phyloP scores from a whole-genome alignment of 2,888 invertebrate genomes.

The Ptychoptera albimana region DNA sequence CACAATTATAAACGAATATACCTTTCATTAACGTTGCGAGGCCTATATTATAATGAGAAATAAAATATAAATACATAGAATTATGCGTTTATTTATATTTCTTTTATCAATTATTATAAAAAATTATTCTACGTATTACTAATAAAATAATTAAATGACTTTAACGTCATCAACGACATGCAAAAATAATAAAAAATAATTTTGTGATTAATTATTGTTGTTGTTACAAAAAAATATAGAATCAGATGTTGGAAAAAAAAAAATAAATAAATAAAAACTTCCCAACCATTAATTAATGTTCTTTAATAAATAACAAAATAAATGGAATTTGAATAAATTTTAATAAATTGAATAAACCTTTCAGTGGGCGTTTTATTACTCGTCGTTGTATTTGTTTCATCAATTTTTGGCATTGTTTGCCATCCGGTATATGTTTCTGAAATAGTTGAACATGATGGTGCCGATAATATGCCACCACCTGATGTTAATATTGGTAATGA shows the following conservation, averaged over 20 bases:
- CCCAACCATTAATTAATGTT: neutral
- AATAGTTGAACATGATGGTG: neutral
- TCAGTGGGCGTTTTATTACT: neutral
- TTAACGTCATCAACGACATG: too few relatives aligned
- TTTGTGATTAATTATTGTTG: too few relatives aligned
- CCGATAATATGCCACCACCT: neutral
- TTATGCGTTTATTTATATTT: too few relatives aligned
- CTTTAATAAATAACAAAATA: neutral
- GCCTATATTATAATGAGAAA: conserved; percentile 14
- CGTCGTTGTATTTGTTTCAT: conserved; percentile 2
- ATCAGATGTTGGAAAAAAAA: too few relatives aligned
- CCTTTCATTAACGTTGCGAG: conserved; percentile 27
- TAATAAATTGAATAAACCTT: conserved; percentile 2
- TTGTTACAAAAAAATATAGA: too few relatives aligned
- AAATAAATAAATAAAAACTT: too few relatives aligned
- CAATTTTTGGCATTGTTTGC: conserved; percentile 2
- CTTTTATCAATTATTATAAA: too few relatives aligned
- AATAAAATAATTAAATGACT: too few relatives aligned
- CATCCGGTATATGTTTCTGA: neutral
- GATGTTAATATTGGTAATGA: too few relatives aligned
- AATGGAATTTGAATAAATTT: neutral
- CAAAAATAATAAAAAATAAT: too few relatives aligned
- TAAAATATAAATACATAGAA: too few relatives aligned
- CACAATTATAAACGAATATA: conserved; percentile 14
- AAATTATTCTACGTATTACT: too few relatives aligned